Percentiles rank a stretch among this genome's conserved stretches.
Conservation (phyloP, 2,113 vertebrate genomes). For the Acrocephalus kingi region DNA sequence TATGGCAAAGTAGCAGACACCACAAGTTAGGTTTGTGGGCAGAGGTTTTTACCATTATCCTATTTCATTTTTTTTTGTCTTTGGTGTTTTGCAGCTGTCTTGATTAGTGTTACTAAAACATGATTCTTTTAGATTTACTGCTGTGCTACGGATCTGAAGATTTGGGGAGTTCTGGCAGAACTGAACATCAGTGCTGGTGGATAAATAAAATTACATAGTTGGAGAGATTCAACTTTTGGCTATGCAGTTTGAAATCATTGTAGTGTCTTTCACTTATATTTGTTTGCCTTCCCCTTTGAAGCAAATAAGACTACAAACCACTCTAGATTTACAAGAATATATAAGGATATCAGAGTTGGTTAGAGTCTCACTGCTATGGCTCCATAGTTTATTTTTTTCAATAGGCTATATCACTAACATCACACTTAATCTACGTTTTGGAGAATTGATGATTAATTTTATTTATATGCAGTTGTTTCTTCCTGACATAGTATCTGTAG, state of each 20-base stretch:
- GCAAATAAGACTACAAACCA: neutral
- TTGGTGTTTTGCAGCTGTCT: conserved; percentile 7
- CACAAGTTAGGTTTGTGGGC: conserved; percentile 25
- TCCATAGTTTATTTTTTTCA: neutral
- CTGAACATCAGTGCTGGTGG: neutral
- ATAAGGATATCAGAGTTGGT: neutral
- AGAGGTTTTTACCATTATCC: conserved; percentile 29
- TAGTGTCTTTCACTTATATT: neutral
- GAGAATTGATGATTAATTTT: neutral
- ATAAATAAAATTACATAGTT: neutral
- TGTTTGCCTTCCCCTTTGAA: neutral
- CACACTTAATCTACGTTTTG: neutral
- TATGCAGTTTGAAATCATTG: neutral
- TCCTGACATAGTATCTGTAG: neutral
- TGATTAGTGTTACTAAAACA: neutral
- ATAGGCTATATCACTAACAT: neutral
- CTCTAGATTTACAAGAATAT: neutral
- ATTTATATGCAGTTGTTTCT: neutral
- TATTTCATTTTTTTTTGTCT: neutral
- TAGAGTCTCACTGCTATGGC: neutral
- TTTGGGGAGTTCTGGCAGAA: neutral
- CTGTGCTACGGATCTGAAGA: neutral
- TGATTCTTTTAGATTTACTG: neutral
- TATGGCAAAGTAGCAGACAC: neutral
- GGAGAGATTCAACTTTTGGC: neutral